These are phyloP conservation scores for Cantharis lateralis DNA, from an alignment of 2,888 invertebrate species.

Conservation along the genomic window DNA sequence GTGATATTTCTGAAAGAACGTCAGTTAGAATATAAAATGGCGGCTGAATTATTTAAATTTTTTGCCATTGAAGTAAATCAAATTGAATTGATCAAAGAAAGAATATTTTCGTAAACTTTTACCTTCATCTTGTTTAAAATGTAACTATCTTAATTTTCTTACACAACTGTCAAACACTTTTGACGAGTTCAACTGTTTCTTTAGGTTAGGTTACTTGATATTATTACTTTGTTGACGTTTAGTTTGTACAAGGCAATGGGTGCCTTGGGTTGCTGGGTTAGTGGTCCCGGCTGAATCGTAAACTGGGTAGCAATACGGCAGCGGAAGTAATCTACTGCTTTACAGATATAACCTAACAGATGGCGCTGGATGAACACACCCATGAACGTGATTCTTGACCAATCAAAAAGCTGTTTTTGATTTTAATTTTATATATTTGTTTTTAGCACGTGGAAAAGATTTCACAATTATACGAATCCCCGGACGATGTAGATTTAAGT, in stretches of 20 bases:
- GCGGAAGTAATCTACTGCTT: too few species aligned
- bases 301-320: too few species aligned
- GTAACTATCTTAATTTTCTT: background rate
- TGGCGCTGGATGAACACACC: too few species aligned
- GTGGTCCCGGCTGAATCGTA: too few species aligned
- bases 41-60: background rate
- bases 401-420: too few species aligned
- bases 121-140: background rate
- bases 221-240: background rate
- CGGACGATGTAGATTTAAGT: conserved; percentile 84
- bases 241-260: background rate
- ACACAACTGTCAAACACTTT: background rate
- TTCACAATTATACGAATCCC: conserved; percentile 67
- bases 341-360: too few species aligned
- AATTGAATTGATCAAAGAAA: background rate
- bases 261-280: too few species aligned
- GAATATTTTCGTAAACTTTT: background rate
- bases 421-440: background rate
- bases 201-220: background rate
- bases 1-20: conserved; percentile 23
- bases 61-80: background rate
- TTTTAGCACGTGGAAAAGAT: conserved; percentile 69
- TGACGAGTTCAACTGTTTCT: background rate
- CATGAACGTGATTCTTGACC: too few species aligned
- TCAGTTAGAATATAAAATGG: background rate